Evolutionary conservation across 2,888 invertebrate species (phyloP).

Genomic region (Andrena camellia): DNA sequence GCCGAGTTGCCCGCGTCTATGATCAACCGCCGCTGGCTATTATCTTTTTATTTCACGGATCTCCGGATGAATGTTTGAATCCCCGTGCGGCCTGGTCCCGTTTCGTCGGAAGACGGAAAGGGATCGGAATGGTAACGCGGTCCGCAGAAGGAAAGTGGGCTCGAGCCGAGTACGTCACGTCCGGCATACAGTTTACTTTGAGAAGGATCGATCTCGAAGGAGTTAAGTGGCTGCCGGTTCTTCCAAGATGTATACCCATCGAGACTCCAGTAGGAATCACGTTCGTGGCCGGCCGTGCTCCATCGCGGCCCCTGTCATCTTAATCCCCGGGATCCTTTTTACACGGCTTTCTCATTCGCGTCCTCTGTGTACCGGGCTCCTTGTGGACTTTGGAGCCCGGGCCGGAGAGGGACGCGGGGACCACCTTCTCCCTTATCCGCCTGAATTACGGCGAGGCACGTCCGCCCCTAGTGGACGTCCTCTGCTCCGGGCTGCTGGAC

Average conservation of each 20-base stretch:
- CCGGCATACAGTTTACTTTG: slow-evolving; percentile 69
- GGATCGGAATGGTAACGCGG: slow-evolving; percentile 11
- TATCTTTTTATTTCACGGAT: slow-evolving; percentile 33
- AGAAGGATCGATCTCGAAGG: slow-evolving; percentile 69
- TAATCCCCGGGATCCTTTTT: slow-evolving; percentile 77
- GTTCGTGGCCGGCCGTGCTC: slow-evolving; percentile 65
- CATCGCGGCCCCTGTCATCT: slow-evolving; percentile 77
- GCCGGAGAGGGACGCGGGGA: slow-evolving; percentile 50
- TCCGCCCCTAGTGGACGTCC: slow-evolving; percentile 76
- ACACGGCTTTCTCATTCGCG: slow-evolving; percentile 76
- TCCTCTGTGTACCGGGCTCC: slow-evolving; percentile 70
- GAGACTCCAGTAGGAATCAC: slow-evolving; percentile 66
- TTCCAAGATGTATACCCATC: slow-evolving; percentile 62
- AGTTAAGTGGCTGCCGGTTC: slow-evolving; percentile 68
- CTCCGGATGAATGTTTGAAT: slow-evolving; percentile 35
- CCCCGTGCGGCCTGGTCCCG: slow-evolving; percentile 18
- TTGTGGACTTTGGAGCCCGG: slow-evolving; percentile 71
- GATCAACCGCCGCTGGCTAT: slow-evolving; percentile 22
- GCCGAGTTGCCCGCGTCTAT: background rate
- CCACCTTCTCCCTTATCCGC: slow-evolving; percentile 77
- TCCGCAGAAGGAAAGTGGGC: slow-evolving; percentile 51
- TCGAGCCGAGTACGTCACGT: slow-evolving; percentile 67
- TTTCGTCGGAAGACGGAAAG: background rate
- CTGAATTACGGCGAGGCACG: slow-evolving; percentile 81
- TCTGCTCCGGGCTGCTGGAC: slow-evolving; percentile 71